Base-by-base conservation (phyloP, 2,888 invertebrate genomes). In the Zaprionus obscuricornis region DNA sequence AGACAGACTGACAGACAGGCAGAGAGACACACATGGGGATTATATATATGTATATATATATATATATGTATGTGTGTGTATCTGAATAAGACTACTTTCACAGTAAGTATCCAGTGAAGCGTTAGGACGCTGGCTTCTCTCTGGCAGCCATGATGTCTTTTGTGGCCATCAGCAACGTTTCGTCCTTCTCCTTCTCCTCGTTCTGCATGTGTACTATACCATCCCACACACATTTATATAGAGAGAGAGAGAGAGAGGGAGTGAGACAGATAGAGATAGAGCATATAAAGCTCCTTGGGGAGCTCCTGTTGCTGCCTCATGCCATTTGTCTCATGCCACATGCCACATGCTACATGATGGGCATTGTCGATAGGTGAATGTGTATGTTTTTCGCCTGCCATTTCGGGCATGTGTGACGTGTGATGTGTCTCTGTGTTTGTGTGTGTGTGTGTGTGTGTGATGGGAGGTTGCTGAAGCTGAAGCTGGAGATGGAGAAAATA, bases 111-210 rank as follows among this genome's bases (percentile, higher is more conserved):
- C 78, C 78, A 78, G 78, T 81, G 84, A 84, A 78, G 78, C 78
- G 81, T 84, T 74, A 70, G 73, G 74, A 82, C 72, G 73, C 60
- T 66, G 72, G 58, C 65, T 77, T 50, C 58, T 66, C 74, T n/a
- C n/a, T n/a, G 86, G 88, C 86, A 87, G 84, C 88, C 88, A 87
- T 87, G 78, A 84, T 85, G 86, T 86, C 85, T 85, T 86, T 87
- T 84, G 87, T 84, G 83, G 83, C 83, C 87, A 87, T 83, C 87
- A 66, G 85, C 74, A 52, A 64, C 36, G 69, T 69, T n/a, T n/a
- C n/a, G n/a, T n/a, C n/a, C n/a, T n/a, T n/a, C n/a, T n/a, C n/a
- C n/a, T n/a, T n/a, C n/a, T n/a, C n/a, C n/a, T 67, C 74, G 57
- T 73, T 45, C 82, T 56, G 36, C 17, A 10, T 34, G 39, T 50